Conservation (phyloP, 2,888 invertebrate species). For the Philopedon plagiatum region DNA sequence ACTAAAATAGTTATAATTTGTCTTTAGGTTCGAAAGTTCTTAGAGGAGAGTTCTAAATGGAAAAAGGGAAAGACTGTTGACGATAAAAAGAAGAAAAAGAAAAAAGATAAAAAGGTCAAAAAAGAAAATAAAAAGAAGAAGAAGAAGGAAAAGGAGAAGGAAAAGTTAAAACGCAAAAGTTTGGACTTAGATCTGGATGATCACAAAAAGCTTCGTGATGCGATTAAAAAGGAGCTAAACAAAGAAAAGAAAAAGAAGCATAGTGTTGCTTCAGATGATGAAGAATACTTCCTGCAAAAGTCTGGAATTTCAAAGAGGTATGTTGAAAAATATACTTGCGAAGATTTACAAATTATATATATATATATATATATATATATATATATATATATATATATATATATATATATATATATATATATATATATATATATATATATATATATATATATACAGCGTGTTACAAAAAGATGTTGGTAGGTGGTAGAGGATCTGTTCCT, state of each 20-base stretch:
- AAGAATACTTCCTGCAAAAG: conserved; percentile 69
- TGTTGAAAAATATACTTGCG: conserved; percentile 9
- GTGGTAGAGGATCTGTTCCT: too few species aligned
- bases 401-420: too few species aligned
- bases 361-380: too few species aligned
- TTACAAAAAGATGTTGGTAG: too few species aligned
- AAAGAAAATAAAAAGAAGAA: conserved; percentile 83
- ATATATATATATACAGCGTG: too few species aligned
- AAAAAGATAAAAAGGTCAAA: conserved; percentile 74
- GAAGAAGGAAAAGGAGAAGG: conserved; percentile 82
- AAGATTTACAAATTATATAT: too few species aligned
- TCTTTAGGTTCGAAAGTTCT: conserved; percentile 76
- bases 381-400: too few species aligned
- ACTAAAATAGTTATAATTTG: not conserved
- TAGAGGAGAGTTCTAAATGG: conserved; percentile 87
- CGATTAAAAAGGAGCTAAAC: conserved; percentile 74
- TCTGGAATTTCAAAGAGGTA: conserved; percentile 68
- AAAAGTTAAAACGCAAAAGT: conserved; percentile 74
- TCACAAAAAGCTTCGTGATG: conserved; percentile 78
- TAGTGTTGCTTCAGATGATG: conserved; percentile 65
- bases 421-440: too few species aligned
- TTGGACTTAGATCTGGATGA: conserved; percentile 78
- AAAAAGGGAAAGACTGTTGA: conserved; percentile 78
- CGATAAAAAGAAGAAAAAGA: conserved; percentile 75
- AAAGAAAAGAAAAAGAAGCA: conserved; percentile 65